phyloP scores from a whole-genome alignment of 2,888 invertebrate genomes.

The Lumbricus terrestris region DNA sequence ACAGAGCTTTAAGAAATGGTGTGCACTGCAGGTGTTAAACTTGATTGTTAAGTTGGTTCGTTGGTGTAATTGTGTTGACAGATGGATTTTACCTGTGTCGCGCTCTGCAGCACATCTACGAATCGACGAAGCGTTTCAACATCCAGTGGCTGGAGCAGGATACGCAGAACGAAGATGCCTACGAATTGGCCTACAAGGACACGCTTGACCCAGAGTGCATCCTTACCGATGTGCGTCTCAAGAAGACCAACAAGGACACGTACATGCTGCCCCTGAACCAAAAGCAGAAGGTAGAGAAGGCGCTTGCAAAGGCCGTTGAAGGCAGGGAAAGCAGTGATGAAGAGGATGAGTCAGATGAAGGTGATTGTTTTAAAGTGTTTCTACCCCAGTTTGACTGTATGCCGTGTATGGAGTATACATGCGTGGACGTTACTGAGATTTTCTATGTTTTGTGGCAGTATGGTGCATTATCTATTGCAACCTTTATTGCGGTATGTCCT shows the following conservation, averaged over 20 bases:
- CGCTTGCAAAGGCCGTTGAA: slow-evolving; percentile 14
- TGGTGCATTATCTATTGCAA: neutral
- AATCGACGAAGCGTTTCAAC: slow-evolving; percentile 24
- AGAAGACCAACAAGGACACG: slow-evolving; percentile 5
- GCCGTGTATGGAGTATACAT: neutral
- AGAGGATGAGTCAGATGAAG: slow-evolving; percentile 14
- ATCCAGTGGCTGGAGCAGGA: slow-evolving; percentile 36
- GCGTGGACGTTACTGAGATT: neutral
- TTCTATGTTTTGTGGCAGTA: neutral
- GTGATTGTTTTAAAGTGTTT: slow-evolving; percentile 8
- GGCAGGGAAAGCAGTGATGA: slow-evolving; percentile 11
- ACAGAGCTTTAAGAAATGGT: neutral
- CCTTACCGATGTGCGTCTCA: slow-evolving; percentile 15
- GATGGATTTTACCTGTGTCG: slow-evolving; percentile 37
- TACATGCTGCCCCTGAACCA: neutral
- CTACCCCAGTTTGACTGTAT: neutral
- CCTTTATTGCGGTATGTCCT: too few species aligned
- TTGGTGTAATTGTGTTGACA: slow-evolving; percentile 19
- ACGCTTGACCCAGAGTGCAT: slow-evolving; percentile 20
- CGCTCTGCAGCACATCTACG: slow-evolving; percentile 33
- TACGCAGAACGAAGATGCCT: slow-evolving; percentile 6
- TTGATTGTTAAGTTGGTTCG: slow-evolving; percentile 11
- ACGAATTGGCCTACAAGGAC: slow-evolving; percentile 26
- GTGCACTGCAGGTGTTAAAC: neutral
- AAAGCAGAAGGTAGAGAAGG: slow-evolving; percentile 11